These are phyloP conservation scores for Tadarida brasiliensis DNA, from an alignment of 2,797 vertebrate species.

Conservation along the genomic window DNA sequence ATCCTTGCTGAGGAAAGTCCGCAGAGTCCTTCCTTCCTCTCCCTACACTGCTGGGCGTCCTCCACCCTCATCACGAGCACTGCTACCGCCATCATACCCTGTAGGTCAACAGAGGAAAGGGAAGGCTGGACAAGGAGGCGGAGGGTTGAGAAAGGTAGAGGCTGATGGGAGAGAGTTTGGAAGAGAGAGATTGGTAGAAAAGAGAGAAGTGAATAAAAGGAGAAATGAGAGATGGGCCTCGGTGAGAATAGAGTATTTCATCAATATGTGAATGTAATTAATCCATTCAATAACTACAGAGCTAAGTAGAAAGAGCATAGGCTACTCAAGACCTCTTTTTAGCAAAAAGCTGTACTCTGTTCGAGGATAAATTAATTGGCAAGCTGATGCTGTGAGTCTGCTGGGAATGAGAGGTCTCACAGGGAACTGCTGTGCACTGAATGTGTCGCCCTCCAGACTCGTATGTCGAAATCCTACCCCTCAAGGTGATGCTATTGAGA, in stretches of 20 bases:
- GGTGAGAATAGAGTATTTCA: neutral
- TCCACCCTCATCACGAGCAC: neutral
- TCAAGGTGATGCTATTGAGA: neutral
- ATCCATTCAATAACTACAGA: neutral
- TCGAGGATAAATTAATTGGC: conserved; percentile 39
- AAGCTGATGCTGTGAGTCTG: conserved; percentile 45
- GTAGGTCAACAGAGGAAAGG: neutral
- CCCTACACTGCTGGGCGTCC: neutral
- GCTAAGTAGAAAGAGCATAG: neutral
- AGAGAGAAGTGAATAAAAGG: neutral
- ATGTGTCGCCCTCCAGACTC: neutral
- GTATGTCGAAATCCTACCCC: neutral
- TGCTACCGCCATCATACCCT: neutral
- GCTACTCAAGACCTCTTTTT: neutral
- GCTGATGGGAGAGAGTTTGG: neutral
- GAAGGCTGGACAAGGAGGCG: neutral
- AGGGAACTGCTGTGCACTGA: neutral
- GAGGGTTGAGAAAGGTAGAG: neutral
- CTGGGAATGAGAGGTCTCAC: neutral
- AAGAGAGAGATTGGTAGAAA: neutral
- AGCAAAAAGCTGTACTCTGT: neutral
- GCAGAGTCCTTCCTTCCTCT: neutral
- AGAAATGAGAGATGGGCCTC: neutral
- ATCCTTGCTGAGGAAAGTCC: neutral
- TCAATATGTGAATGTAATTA: neutral